phyloP scores from a whole-genome alignment of 92 coral and sea anemone species.

The Phenganax stokvisi region DNA sequence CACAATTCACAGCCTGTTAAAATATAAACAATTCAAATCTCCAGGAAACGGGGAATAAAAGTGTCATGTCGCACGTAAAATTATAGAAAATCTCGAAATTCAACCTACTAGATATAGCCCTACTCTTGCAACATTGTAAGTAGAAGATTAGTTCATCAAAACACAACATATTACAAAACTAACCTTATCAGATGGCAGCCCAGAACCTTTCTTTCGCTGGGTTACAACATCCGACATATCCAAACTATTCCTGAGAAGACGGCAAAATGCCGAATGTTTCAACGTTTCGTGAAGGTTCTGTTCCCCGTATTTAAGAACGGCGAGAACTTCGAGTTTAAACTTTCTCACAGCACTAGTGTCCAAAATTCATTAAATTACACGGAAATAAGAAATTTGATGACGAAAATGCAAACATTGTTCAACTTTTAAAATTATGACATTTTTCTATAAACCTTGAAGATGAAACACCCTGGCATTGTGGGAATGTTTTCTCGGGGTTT shows the following conservation, averaged over 20 bases:
- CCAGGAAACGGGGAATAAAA: conserved; percentile 38
- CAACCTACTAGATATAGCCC: neutral
- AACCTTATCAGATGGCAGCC: conserved; percentile 42
- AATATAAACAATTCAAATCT: conserved; percentile 40
- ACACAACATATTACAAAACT: neutral
- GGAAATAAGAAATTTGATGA: conserved; percentile 3
- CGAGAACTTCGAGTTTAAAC: neutral
- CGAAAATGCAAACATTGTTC: conserved; percentile 16
- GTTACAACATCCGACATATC: conserved; percentile 40
- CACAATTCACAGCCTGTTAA: conserved; percentile 6
- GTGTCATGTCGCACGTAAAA: conserved; percentile 22
- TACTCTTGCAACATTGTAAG: neutral
- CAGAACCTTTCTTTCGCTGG: conserved; percentile 42
- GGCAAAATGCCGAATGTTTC: conserved; percentile 33
- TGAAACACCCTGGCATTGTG: conserved; percentile 26
- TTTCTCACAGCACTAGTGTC: neutral
- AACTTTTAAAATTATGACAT: neutral
- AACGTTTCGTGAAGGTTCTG: conserved; percentile 8
- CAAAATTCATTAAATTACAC: conserved; percentile 4
- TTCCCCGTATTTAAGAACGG: conserved; percentile 5
- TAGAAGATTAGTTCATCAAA: neutral
- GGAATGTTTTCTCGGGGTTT: conserved; percentile 30
- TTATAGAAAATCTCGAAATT: neutral
- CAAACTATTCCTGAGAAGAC: neutral
- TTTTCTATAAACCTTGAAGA: neutral